Evolutionary conservation across 2,888 invertebrate genomes (phyloP).

Genomic region (Helobdella robusta): DNA sequence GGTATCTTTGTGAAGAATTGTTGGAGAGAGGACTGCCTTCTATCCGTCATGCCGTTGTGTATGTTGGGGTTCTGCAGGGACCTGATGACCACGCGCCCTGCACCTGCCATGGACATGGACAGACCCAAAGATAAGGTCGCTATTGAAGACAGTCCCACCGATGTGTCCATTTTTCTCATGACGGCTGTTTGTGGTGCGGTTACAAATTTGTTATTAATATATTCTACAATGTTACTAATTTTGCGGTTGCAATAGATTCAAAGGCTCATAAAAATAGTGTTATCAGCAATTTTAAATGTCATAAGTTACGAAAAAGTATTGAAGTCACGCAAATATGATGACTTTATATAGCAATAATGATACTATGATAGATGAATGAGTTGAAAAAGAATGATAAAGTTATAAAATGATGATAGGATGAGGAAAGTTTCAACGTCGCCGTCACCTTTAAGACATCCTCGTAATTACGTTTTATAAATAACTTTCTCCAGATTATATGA

Average conservation of each 20-base stretch:
- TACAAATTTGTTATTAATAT: neutral
- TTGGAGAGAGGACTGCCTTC: neutral
- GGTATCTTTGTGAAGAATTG: neutral
- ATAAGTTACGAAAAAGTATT: too few species aligned
- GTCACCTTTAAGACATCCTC: too few species aligned
- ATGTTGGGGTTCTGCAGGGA: neutral
- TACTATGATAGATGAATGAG: too few species aligned
- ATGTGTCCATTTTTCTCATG: constrained; percentile 33
- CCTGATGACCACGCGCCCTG: constrained; percentile 22
- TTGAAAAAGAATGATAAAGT: too few species aligned
- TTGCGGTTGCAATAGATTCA: neutral
- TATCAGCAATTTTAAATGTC: too few species aligned
- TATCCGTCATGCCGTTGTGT: neutral
- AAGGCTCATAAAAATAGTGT: too few species aligned
- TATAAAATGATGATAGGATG: too few species aligned
- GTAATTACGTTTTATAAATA: too few species aligned
- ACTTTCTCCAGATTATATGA: too few species aligned
- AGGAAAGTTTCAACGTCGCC: too few species aligned
- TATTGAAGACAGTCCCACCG: constrained; percentile 34
- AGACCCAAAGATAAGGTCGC: constrained; percentile 35
- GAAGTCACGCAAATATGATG: too few species aligned
- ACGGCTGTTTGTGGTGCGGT: constrained; percentile 15
- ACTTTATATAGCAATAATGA: too few species aligned
- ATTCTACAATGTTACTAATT: neutral
- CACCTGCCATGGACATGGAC: constrained; percentile 35